Conservation (phyloP, 2,113 vertebrate species). For the Aspiorhynchus laticeps region DNA sequence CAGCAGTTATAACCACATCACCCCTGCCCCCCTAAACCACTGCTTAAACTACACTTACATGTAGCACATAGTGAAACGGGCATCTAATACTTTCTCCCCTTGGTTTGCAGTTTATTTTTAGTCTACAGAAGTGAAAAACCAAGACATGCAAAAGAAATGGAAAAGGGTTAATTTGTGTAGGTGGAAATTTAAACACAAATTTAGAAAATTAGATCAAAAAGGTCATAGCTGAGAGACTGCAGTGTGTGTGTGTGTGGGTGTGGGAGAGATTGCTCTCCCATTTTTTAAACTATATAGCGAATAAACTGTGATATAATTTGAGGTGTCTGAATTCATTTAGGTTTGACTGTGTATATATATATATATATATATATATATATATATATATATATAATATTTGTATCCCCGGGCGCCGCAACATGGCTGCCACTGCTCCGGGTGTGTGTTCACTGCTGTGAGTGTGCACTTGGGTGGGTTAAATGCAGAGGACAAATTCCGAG, state of each 20-base stretch:
- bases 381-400: no score
- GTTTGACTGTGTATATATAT: no score
- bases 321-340: no score
- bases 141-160: background rate
- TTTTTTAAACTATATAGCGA: no score
- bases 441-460: no score
- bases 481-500: no score
- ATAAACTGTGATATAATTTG: no score
- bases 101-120: background rate
- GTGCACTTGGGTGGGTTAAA: no score
- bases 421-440: no score
- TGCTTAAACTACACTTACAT: slow-evolving; percentile 3
- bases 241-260: slow-evolving; percentile 5
- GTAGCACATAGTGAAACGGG: background rate
- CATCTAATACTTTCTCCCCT: background rate
- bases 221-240: background rate
- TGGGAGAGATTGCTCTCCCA: no score
- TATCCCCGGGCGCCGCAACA: no score
- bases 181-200: background rate
- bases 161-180: background rate
- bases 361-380: no score
- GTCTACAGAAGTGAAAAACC: background rate
- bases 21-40: slow-evolving; percentile 3
- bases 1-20: slow-evolving; percentile 27
- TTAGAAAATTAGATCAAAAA: background rate